Conservation (phyloP, 2,113 vertebrate species). For the Thoracochromis brauschi region DNA sequence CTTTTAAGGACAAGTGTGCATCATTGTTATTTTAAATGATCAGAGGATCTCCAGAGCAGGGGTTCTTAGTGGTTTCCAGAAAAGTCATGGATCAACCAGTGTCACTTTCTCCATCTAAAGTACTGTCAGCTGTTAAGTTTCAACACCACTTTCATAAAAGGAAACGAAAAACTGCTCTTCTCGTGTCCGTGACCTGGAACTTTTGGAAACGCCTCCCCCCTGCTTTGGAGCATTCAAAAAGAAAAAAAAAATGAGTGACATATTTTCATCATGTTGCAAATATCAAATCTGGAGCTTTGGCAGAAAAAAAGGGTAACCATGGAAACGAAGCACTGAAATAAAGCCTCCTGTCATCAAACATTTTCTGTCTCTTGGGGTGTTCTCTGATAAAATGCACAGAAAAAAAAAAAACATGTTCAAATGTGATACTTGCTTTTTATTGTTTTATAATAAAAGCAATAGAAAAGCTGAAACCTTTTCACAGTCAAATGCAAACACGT, state of each 20-base stretch:
- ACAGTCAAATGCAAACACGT: conserved; percentile 11
- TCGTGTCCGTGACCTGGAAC: not conserved
- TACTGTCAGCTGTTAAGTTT: not conserved
- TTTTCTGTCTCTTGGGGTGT: conserved; percentile 3
- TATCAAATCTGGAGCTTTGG: not conserved
- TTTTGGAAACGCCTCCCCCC: not conserved
- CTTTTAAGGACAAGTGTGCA: not conserved
- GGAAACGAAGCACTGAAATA: conserved; percentile 40
- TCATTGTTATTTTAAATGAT: not conserved
- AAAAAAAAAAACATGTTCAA: not conserved
- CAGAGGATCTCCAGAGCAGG: not conserved
- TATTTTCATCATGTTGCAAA: conserved; percentile 4
- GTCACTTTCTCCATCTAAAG: not conserved
- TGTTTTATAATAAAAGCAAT: conserved; percentile 4
- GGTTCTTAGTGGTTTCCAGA: not conserved
- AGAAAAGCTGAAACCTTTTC: conserved; percentile 11
- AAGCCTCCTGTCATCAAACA: conserved; percentile 33
- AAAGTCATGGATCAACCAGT: not conserved
- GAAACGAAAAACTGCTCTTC: not conserved
- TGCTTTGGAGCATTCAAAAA: not conserved
- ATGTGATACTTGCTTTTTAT: not conserved
- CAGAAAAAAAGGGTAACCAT: not conserved
- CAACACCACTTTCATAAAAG: not conserved
- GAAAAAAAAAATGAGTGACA: not conserved
- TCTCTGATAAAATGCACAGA: not conserved